Conservation (phyloP, 2,797 vertebrate species). For the Anguilla obscura region DNA sequence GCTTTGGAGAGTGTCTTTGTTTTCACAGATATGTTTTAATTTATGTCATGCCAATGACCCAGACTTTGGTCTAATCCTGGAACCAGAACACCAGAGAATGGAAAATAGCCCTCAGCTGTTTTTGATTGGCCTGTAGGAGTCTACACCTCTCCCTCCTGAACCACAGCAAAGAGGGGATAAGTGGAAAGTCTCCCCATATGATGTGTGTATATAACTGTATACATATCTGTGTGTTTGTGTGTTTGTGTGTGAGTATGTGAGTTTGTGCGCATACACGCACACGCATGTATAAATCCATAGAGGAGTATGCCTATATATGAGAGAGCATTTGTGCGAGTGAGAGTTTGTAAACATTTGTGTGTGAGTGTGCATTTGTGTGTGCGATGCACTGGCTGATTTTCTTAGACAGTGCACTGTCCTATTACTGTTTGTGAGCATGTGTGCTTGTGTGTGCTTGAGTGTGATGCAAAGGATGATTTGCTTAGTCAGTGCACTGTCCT, state of each 20-base stretch:
- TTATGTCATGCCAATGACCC: background rate
- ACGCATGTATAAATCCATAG: constrained; percentile 1
- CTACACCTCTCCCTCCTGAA: background rate
- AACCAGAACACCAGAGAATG: background rate
- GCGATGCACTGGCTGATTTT: background rate
- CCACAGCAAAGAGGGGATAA: background rate
- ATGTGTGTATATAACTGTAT: background rate
- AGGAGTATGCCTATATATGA: background rate
- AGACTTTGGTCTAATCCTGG: background rate
- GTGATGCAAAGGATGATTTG: background rate
- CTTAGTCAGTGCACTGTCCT: constrained; percentile 1
- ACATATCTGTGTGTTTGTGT: background rate
- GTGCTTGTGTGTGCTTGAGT: background rate
- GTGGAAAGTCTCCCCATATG: background rate
- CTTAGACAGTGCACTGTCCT: background rate
- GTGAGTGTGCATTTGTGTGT: background rate
- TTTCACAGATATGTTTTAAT: background rate
- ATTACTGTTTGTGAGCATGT: background rate
- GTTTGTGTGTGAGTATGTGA: background rate
- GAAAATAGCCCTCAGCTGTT: constrained; percentile 17
- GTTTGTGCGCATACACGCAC: background rate
- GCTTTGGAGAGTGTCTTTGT: background rate
- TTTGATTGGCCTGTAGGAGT: constrained; percentile 1
- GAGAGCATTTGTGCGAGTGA: background rate
- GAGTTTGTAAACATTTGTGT: background rate